Evolutionary conservation across 2,888 invertebrate genomes (phyloP), one percentile per base, ranked within the genome.

Genomic region (Mayetiola destructor): DNA sequence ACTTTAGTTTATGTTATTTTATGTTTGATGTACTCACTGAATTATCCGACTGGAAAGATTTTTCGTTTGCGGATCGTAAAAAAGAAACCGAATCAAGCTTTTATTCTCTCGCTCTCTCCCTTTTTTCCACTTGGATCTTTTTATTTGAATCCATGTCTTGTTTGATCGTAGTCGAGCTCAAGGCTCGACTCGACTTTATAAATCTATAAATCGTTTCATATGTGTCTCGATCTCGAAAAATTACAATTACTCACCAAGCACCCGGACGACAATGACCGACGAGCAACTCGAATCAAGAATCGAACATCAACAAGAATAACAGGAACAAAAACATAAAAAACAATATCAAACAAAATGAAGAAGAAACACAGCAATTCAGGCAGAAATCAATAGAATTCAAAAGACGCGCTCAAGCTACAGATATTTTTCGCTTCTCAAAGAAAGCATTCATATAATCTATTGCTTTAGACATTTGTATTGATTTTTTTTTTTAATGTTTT

Each of bases 301-400:
- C n/a, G n/a, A n/a, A n/a, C n/a, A n/a, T n/a, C n/a, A n/a, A n/a
- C n/a, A n/a, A n/a, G n/a, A n/a, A n/a, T n/a, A n/a, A n/a, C n/a
- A n/a, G n/a, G n/a, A n/a, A n/a, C n/a, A n/a, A n/a, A n/a, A n/a
- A n/a, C n/a, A n/a, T n/a, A n/a, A n/a, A n/a, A n/a, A n/a, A n/a
- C n/a, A n/a, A n/a, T n/a, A n/a, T n/a, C n/a, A n/a, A n/a, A n/a
- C n/a, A n/a, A n/a, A n/a, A n/a, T n/a, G 12, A 6, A 12, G 10
- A 42, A 42, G 27, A 48, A 48, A 48, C n/a, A 48, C 27, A 23
- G 14, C 42, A 20, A 42, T n/a, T n/a, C 48, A n/a, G 48, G 27
- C n/a, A 27, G 48, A 48, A 48, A 48, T 48, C 48, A 48, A 48
- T 48, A 48, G 48, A 48, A 48, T 48, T 48, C 48, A 48, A 48